Base-by-base conservation (phyloP, 2,113 vertebrate genomes). In the Platichthys stellatus region DNA sequence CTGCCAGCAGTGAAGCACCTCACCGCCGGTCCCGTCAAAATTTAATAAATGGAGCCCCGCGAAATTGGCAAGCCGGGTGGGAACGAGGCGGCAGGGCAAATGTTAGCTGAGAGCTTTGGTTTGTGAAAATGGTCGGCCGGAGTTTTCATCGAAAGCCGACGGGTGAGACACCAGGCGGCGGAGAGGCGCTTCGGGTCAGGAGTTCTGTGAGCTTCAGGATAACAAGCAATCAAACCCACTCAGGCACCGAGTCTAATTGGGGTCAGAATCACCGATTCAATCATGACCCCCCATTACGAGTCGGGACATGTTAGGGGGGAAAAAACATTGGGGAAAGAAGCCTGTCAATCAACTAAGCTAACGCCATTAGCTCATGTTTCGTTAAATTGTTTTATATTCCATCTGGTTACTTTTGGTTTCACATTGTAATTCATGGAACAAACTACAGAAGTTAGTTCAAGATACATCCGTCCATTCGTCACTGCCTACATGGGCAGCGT, bases 191-290 rank as follows among this genome's bases (percentile, higher is more conserved):
- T 38, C 15, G 6, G 63, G 61, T 67, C 72, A 62, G 35, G 9
- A 38, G 69, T 64, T 71, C 20, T 78, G 10, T 26, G 58, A 47
- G 47, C 69, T 58, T 81, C 63, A 12, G 57, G 54, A 85, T 68
- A 76, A 82, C 65, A 72, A 82, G 79, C 74, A 78, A 69, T 84
- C 75, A 82, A 69, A 82, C n/a, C 21, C 24, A 63, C 49, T 73
- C n/a, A 43, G 43, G 78, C 35, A 60, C 68, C 31, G 26, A 72
- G 51, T 75, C 61, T 90, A 77, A 88, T 69, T 88, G 80, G 4
- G 77, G 76, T 85, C 82, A 5, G 45, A 12, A 4, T 3, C 43
- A 14, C 13, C 0, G 43, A 47, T 47, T 47, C 3, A 47, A 47
- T 47, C 15, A 47, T 47, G 5, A 47, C 43, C 28, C 28, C 28